These are phyloP conservation scores for Melanerpes aurifrons DNA, from an alignment of 2,113 vertebrate genomes.

Conservation along the genomic window DNA sequence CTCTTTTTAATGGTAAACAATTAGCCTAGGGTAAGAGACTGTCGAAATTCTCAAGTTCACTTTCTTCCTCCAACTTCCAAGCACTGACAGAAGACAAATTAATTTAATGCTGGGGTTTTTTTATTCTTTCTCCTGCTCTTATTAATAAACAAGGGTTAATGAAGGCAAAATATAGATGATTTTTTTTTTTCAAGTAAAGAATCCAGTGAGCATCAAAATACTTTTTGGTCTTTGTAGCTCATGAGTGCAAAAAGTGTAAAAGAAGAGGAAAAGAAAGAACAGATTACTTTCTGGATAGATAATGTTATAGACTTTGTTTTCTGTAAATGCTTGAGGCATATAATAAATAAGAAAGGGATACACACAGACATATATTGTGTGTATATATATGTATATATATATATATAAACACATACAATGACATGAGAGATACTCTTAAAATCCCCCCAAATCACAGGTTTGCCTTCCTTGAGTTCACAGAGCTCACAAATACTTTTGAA, in stretches of 20 bases:
- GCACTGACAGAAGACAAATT: background rate
- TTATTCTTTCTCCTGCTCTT: background rate
- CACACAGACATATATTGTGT: no score
- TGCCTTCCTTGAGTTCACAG: background rate
- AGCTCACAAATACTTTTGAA: background rate
- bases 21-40: slow-evolving; percentile 42
- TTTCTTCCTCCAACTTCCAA: slow-evolving; percentile 3
- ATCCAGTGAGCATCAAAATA: background rate
- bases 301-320: background rate
- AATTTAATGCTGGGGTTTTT: background rate
- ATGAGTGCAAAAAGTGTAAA: background rate
- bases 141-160: background rate
- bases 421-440: background rate
- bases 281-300: background rate
- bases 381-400: background rate
- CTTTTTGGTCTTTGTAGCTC: background rate
- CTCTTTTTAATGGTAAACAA: slow-evolving; percentile 60
- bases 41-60: background rate
- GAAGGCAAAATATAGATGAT: background rate
- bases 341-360: background rate
- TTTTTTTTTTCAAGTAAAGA: background rate
- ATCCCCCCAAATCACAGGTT: background rate
- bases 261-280: background rate
- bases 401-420: background rate
- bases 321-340: background rate